These are phyloP conservation scores for Clarias macrocephalus DNA, from an alignment of 2,113 vertebrate genomes.

Conservation along the genomic window DNA sequence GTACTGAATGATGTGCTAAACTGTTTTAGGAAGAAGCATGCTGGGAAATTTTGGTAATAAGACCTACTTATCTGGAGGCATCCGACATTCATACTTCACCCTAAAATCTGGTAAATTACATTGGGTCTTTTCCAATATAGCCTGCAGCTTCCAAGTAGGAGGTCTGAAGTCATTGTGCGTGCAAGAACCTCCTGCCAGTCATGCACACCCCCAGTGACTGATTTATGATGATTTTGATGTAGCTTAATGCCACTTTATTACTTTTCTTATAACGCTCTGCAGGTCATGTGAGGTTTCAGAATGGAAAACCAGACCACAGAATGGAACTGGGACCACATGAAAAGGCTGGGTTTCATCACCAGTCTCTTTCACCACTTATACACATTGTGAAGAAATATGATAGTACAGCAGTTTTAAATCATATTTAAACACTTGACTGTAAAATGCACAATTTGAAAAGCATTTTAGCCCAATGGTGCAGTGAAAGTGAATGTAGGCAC, in stretches of 20 bases:
- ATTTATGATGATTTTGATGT: background rate
- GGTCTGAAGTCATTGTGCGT: background rate
- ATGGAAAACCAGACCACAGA: constrained; percentile 14
- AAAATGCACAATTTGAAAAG: background rate
- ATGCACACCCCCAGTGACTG: background rate
- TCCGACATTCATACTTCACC: background rate
- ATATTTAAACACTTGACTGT: background rate
- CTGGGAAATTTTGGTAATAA: background rate
- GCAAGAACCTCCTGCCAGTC: background rate
- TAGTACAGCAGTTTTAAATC: background rate
- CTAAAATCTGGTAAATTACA: background rate
- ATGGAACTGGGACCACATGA: constrained; percentile 16
- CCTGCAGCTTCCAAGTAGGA: background rate
- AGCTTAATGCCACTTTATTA: background rate
- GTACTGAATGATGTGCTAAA: background rate
- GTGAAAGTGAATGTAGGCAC: background rate
- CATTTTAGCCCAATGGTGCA: background rate
- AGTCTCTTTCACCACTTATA: background rate
- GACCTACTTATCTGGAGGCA: background rate
- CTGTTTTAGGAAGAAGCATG: background rate
- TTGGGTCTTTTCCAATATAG: background rate
- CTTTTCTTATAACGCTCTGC: background rate
- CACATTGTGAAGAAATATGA: background rate
- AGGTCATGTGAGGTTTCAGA: background rate
- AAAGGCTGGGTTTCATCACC: background rate